Base-by-base conservation (phyloP, 1,140 invertebrate genomes). In the Drosophila hydei region DNA sequence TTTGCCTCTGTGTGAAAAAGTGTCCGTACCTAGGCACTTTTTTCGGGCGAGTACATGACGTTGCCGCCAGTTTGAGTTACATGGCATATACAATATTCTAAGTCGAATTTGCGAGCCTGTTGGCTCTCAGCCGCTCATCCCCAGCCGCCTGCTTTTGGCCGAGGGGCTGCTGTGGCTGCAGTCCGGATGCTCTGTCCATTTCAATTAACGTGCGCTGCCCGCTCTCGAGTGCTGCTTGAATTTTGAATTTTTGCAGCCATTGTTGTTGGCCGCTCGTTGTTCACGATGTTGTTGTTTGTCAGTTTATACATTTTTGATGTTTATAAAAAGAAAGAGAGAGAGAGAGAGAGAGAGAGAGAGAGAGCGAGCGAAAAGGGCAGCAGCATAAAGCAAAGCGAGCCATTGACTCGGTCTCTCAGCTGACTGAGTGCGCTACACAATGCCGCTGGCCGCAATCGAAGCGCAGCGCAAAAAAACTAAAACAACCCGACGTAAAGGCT, bases 111-210 rank as follows among this genome's bases (percentile, higher is more conserved):
- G n/a, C n/a, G n/a, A n/a, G n/a, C n/a, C n/a, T n/a, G n/a, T n/a
- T n/a, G n/a, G n/a, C n/a, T n/a, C n/a, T n/a, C n/a, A n/a, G n/a
- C n/a, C n/a, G n/a, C n/a, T n/a, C n/a, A n/a, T n/a, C n/a, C n/a
- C n/a, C n/a, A n/a, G n/a, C n/a, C n/a, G n/a, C n/a, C n/a, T n/a
- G 16, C 50, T 2, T 14, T 8, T 36, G 45, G 21, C 38, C 38
- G 14, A 16, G n/a, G 56, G 47, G 58, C 47, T 33, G 59, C 19
- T 68, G 77, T 45, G 38, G 51, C 55, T 81, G 83, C 83, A 87
- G 75, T 33, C 71, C 81, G 83, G 77, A 88, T 87, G 81, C 77
- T 33, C 30, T 87, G 81, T 87, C 81, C 81, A 87, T 87, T 87
- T 87, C 77, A 87, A 87, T 87, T 87, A 87, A 88, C 65, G 83